Percentiles rank a stretch among this genome's conserved stretches.
Conservation (phyloP, 2,888 invertebrate genomes). For the Serripes groenlandicus region DNA sequence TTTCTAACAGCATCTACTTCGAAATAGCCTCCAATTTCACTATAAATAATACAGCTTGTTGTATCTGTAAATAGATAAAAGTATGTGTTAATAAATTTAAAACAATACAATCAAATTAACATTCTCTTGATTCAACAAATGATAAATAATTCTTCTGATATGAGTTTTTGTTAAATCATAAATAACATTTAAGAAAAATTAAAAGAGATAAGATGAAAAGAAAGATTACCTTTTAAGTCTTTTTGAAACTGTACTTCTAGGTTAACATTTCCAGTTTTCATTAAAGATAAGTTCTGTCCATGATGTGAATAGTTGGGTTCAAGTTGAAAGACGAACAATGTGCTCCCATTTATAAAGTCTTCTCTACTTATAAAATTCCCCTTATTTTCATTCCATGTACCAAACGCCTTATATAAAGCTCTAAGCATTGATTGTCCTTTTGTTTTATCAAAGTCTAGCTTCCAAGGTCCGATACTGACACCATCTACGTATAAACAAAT, state of each 20-base stretch:
- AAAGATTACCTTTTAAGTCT: conserved; percentile 17
- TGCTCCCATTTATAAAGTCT: conserved; percentile 21
- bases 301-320: conserved; percentile 28
- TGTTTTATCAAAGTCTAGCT: conserved; percentile 16
- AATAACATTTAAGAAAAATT: no score
- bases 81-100: no score
- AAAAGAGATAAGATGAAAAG: no score
- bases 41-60: conserved; percentile 43
- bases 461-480: conserved; percentile 9
- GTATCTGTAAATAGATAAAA: conserved; percentile 28
- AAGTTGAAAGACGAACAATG: conserved; percentile 36
- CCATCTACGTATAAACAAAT: conserved; percentile 19
- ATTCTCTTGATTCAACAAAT: no score
- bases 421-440: conserved; percentile 23
- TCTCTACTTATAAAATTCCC: conserved; percentile 33
- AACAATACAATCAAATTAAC: no score
- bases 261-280: conserved; percentile 41
- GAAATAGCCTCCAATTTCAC: conserved; percentile 44
- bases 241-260: conserved; percentile 45
- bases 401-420: conserved; percentile 15
- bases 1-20: conserved; percentile 50
- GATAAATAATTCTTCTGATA: no score
- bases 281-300: conserved; percentile 31
- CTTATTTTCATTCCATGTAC: conserved; percentile 17
- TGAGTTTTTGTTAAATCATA: no score